These are phyloP conservation scores for Ardeotis arabs DNA, from an alignment of 2,113 vertebrate genomes.

Conservation along the genomic window DNA sequence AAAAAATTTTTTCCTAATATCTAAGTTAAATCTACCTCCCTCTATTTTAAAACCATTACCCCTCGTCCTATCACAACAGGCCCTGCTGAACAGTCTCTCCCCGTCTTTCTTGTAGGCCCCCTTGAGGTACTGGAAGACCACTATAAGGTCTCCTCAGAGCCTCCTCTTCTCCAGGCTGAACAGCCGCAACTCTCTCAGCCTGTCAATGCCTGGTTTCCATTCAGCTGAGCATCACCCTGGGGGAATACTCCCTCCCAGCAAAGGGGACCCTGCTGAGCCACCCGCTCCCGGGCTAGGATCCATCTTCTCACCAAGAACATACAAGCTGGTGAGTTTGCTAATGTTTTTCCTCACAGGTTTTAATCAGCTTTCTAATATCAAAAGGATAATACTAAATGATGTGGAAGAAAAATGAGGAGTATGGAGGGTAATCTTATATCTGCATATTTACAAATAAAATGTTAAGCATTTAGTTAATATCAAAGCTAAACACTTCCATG, in stretches of 20 bases:
- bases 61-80: too few species aligned
- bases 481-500: neutral
- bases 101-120: too few species aligned
- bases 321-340: neutral
- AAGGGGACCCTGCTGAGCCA: neutral
- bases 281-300: neutral
- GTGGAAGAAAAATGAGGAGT: neutral
- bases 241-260: neutral
- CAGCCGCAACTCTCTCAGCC: too few species aligned
- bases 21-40: too few species aligned
- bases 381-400: neutral
- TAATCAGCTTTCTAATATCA: neutral
- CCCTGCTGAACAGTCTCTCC: too few species aligned
- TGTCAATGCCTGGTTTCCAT: neutral
- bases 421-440: neutral
- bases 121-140: too few species aligned
- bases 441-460: neutral
- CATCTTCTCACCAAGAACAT: rapidly evolving
- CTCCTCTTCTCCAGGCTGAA: too few species aligned
- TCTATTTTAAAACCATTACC: too few species aligned
- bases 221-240: neutral
- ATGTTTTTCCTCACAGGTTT: neutral
- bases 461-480: neutral
- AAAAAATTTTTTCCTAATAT: too few species aligned
- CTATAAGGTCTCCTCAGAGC: too few species aligned